Conservation (phyloP, 2,113 vertebrate species). For the Thunnus thynnus region DNA sequence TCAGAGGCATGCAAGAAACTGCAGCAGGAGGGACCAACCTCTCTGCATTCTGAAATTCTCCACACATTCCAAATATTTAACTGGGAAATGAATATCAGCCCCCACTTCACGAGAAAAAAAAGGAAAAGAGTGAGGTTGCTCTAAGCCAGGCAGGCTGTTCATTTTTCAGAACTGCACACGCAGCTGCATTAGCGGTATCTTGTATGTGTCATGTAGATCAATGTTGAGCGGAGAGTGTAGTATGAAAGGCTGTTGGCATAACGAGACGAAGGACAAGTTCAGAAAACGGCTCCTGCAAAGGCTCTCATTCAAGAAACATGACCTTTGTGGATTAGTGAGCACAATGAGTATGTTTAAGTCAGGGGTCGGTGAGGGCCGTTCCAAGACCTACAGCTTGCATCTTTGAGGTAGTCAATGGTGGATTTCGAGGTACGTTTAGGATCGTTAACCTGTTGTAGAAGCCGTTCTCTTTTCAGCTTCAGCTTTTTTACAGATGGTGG, state of each 20-base stretch:
- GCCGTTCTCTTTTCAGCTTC: no score
- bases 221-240: slow-evolving; percentile 5
- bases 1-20: not conserved
- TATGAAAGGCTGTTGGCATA: not conserved
- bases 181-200: slow-evolving; percentile 24
- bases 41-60: slow-evolving; percentile 45
- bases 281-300: slow-evolving; percentile 17
- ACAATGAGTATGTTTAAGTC: not conserved
- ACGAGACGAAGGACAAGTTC: not conserved
- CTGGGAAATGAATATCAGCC: slow-evolving; percentile 28
- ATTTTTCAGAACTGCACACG: slow-evolving; percentile 18
- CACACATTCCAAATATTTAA: slow-evolving; percentile 58
- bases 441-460: no score
- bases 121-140: not conserved
- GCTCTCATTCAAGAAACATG: slow-evolving; percentile 15
- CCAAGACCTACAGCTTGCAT: no score
- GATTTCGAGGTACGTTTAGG: no score
- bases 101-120: not conserved
- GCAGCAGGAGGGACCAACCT: slow-evolving; percentile 3
- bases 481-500: no score
- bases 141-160: slow-evolving; percentile 1
- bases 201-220: slow-evolving; percentile 22
- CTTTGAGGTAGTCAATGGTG: no score
- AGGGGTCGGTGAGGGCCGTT: no score
- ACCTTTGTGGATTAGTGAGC: slow-evolving; percentile 19